Evolutionary conservation across 2,797 vertebrate species (phyloP).

Genomic region (Rachycentron canadum): DNA sequence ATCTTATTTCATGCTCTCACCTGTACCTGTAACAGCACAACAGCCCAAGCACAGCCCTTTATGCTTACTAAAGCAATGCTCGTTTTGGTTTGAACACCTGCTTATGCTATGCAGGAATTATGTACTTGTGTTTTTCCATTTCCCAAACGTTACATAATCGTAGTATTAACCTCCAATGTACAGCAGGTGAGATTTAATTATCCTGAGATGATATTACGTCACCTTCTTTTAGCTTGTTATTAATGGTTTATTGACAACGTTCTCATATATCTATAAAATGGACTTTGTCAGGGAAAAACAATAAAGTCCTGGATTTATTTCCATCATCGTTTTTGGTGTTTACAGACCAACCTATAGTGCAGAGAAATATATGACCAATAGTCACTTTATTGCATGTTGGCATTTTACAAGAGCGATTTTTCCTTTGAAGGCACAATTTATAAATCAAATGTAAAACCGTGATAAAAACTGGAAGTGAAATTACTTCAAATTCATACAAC

Average conservation of each 20-base stretch:
- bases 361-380: background rate
- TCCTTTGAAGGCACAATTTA: slow-evolving; percentile 4
- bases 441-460: background rate
- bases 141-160: background rate
- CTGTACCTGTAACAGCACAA: background rate
- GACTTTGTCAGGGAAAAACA: background rate
- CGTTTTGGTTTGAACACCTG: slow-evolving; percentile 19
- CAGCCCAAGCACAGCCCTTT: background rate
- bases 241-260: background rate
- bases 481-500: background rate
- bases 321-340: background rate
- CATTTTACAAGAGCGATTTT: background rate
- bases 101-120: background rate
- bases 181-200: background rate
- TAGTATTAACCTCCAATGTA: background rate
- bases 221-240: background rate
- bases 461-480: background rate
- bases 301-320: background rate
- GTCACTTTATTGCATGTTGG: background rate
- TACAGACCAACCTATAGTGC: background rate
- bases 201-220: background rate
- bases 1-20: slow-evolving; percentile 12
- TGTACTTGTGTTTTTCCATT: slow-evolving; percentile 2
- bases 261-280: background rate
- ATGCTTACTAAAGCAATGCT: background rate